Conservation (phyloP, 2,113 vertebrate species). For the Anoura caudifer region DNA sequence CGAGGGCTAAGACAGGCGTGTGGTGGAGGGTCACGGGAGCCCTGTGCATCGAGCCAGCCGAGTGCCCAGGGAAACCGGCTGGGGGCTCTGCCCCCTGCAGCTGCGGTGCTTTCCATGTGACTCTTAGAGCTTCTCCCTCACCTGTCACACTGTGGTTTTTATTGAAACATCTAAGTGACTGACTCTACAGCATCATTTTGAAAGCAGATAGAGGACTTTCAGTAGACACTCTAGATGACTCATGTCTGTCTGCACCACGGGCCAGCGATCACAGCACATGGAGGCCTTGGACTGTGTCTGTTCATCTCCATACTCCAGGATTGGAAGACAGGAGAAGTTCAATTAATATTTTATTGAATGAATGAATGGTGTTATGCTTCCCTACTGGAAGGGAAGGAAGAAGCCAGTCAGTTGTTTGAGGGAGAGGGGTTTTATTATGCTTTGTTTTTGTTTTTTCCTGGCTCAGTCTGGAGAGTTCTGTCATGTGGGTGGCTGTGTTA, state of each 20-base stretch:
- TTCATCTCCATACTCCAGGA: neutral
- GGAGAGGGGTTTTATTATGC: neutral
- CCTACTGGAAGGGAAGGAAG: slow-evolving; percentile 37
- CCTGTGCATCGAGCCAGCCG: rapidly evolving
- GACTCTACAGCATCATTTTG: neutral
- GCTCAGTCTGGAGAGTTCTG: neutral
- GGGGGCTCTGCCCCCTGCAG: rapidly evolving
- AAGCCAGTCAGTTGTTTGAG: neutral
- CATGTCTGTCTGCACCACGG: neutral
- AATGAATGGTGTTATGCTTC: neutral
- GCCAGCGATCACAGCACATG: neutral
- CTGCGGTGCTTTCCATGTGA: neutral
- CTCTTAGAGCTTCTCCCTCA: neutral
- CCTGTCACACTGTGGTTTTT: neutral
- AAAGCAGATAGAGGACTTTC: neutral
- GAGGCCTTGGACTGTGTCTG: neutral
- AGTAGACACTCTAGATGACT: neutral
- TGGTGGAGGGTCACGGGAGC: rapidly evolving
- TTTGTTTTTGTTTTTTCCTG: neutral
- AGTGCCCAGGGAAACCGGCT: neutral
- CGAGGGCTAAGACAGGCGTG: no score
- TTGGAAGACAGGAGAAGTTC: slow-evolving; percentile 27
- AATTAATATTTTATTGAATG: neutral
- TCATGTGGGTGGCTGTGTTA: neutral
- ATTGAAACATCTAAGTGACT: neutral